Evolutionary conservation across 2,113 vertebrate genomes (phyloP).

Genomic region (Nansenia antarctica): DNA sequence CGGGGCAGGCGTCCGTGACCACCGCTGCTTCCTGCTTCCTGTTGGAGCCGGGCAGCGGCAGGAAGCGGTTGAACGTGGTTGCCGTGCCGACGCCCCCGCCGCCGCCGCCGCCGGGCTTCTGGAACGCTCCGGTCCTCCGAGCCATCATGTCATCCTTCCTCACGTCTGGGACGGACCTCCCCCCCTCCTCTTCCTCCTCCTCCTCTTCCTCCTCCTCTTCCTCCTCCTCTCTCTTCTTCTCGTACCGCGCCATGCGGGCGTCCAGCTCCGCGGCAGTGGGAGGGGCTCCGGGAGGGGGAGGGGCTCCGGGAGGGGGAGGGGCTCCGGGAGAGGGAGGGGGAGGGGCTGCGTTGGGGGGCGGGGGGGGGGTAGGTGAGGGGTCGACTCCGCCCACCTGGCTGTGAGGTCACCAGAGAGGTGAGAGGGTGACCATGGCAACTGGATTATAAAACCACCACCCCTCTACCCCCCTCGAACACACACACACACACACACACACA

Average conservation of each 20-base stretch:
- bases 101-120: slow-evolving; percentile 52
- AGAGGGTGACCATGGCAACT: slow-evolving; percentile 23
- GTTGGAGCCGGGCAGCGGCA: slow-evolving; percentile 63
- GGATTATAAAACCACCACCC: neutral
- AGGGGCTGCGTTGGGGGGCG: slow-evolving; percentile 20
- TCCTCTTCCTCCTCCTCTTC: slow-evolving; percentile 37
- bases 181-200: slow-evolving; percentile 63
- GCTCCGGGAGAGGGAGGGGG: neutral
- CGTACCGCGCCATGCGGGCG: slow-evolving; percentile 60
- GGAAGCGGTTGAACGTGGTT: slow-evolving; percentile 59
- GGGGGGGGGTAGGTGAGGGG: neutral
- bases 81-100: neutral
- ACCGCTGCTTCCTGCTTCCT: slow-evolving; percentile 30
- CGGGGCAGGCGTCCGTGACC: slow-evolving; percentile 43
- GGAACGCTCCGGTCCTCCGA: slow-evolving; percentile 67
- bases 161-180: slow-evolving; percentile 60
- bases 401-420: slow-evolving; percentile 39
- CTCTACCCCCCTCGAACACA: neutral
- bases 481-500: neutral
- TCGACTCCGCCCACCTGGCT: slow-evolving; percentile 47
- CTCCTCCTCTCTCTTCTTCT: slow-evolving; percentile 40
- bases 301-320: slow-evolving; percentile 16
- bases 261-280: slow-evolving; percentile 56
- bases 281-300: slow-evolving; percentile 11
- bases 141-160: slow-evolving; percentile 79